phyloP scores from a whole-genome alignment of 2,888 invertebrate genomes.

The Erynnis tages region DNA sequence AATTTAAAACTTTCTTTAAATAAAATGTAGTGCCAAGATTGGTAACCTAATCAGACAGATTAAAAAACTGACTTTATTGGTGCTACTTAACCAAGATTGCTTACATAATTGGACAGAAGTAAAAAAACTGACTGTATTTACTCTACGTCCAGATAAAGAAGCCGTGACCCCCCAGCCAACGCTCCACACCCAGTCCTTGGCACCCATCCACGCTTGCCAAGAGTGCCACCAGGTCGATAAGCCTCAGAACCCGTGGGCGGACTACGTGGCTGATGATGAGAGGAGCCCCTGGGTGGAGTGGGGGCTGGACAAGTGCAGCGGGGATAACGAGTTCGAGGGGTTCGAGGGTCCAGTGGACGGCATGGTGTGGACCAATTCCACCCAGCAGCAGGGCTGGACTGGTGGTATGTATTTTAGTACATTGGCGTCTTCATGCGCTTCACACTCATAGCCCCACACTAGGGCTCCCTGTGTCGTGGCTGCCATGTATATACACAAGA shows the following conservation, averaged over 20 bases:
- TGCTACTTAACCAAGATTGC: too few species aligned
- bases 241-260: conserved; percentile 3
- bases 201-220: conserved; percentile 7
- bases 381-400: neutral
- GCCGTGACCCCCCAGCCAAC: neutral
- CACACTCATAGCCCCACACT: too few species aligned
- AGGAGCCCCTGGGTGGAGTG: neutral
- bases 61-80: too few species aligned
- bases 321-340: conserved; percentile 9
- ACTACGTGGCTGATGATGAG: neutral
- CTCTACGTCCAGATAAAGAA: neutral
- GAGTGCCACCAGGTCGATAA: neutral
- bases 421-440: too few species aligned
- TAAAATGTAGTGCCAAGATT: too few species aligned
- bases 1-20: too few species aligned
- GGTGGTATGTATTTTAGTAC: neutral
- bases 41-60: too few species aligned
- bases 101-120: too few species aligned
- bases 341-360: neutral
- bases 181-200: neutral
- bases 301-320: neutral
- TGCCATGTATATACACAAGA: too few species aligned
- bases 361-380: conserved; percentile 19
- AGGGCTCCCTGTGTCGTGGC: too few species aligned
- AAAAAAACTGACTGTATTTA: neutral